These are phyloP conservation scores for Melanaphis sacchari DNA, from an alignment of 1,140 invertebrate genomes.

Conservation along the genomic window DNA sequence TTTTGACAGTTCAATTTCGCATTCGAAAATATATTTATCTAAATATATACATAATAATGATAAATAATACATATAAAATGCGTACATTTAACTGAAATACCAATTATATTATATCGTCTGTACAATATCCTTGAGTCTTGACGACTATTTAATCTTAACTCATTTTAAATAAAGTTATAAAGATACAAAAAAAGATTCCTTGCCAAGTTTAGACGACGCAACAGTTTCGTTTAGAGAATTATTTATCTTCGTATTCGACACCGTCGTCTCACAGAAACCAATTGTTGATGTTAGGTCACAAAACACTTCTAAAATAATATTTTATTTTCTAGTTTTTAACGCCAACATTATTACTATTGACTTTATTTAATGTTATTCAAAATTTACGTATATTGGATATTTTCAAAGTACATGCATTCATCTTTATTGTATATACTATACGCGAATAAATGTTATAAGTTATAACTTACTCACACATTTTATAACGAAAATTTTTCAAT, in stretches of 20 bases:
- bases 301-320: background rate
- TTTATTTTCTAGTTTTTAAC: background rate
- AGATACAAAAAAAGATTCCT: background rate
- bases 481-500: background rate
- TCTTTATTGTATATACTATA: background rate
- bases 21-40: background rate
- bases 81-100: background rate
- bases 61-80: background rate
- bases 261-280: background rate
- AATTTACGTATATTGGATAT: background rate
- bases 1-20: background rate
- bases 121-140: background rate
- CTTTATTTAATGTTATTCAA: background rate
- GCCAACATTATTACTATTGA: background rate
- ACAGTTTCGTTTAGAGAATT: slow-evolving; percentile 29
- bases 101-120: background rate
- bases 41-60: background rate
- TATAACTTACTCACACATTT: background rate
- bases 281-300: slow-evolving; percentile 5
- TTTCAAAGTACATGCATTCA: background rate
- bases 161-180: background rate
- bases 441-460: background rate
- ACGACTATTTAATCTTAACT: background rate
- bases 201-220: slow-evolving; percentile 9
- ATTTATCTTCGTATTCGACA: slow-evolving; percentile 32